A percentile compares a stretch with the other conserved stretches of the same genome.
Conservation (phyloP, 2,797 vertebrate genomes). For the Dicrostonyx torquatus region DNA sequence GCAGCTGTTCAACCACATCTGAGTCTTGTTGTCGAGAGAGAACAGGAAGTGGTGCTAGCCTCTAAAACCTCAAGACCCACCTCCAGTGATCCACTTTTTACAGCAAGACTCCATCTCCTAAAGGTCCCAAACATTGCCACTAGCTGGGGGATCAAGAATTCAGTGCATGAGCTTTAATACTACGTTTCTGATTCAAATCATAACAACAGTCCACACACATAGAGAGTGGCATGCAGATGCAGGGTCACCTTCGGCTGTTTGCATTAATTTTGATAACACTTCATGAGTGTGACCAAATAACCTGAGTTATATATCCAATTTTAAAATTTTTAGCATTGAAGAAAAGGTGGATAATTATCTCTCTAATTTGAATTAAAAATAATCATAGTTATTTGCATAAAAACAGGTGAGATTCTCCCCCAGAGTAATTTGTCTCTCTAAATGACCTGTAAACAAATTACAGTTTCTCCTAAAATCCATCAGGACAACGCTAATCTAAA, state of each 20-base stretch:
- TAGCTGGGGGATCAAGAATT: not conserved
- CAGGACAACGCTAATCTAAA: not conserved
- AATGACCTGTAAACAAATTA: conserved; percentile 1
- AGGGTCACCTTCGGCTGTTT: not conserved
- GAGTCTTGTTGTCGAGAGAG: not conserved
- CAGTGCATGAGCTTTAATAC: not conserved
- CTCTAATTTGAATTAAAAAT: conserved; percentile 30
- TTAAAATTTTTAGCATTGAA: not conserved
- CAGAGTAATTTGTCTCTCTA: not conserved
- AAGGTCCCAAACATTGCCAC: not conserved
- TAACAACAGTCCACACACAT: not conserved
- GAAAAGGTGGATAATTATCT: not conserved
- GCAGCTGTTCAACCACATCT: not conserved
- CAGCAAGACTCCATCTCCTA: not conserved
- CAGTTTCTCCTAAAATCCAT: conserved; percentile 22
- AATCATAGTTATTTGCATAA: conserved; percentile 7
- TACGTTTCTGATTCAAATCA: not conserved
- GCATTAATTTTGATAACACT: not conserved
- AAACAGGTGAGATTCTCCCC: not conserved
- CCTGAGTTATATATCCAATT: not conserved
- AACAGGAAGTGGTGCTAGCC: not conserved
- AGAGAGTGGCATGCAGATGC: not conserved
- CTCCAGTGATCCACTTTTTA: not conserved
- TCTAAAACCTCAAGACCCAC: not conserved
- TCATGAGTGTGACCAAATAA: not conserved